Percentiles rank a stretch among this genome's conserved stretches.
Evolutionary conservation across 2,888 invertebrate genomes (phyloP).

Genomic region (Clitarchus hookeri): DNA sequence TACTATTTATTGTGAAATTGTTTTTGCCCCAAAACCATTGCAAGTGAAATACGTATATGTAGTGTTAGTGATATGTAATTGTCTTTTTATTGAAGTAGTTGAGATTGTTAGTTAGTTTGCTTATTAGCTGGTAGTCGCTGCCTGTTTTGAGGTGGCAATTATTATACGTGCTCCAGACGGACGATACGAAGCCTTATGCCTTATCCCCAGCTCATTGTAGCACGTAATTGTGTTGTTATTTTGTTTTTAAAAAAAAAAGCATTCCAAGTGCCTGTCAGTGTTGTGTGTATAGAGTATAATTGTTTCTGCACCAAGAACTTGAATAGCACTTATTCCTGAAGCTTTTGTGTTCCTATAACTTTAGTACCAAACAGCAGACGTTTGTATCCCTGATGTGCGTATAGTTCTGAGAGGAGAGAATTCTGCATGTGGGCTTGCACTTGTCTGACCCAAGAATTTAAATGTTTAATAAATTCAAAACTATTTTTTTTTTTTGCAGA

Average conservation of each 20-base stretch:
- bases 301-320: background rate
- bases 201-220: background rate
- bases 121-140: background rate
- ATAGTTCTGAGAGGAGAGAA: too few species aligned
- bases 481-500: too few species aligned
- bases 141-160: background rate
- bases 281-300: background rate
- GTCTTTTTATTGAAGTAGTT: background rate
- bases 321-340: background rate
- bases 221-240: background rate
- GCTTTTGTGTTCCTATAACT: background rate
- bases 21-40: background rate
- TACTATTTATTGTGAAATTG: slow-evolving; percentile 6
- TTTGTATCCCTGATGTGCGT: too few species aligned
- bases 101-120: background rate
- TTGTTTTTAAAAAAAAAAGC: background rate
- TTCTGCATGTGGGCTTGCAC: too few species aligned
- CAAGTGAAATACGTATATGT: background rate
- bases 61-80: background rate
- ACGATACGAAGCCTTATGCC: too few species aligned
- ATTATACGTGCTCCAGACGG: background rate
- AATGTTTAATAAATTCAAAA: too few species aligned
- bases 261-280: background rate
- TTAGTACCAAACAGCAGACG: background rate
- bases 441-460: too few species aligned